Evolutionary conservation across 2,113 vertebrate species (phyloP), one percentile per base, ranked within the genome.

Genomic region (Halichoerus grypus): DNA sequence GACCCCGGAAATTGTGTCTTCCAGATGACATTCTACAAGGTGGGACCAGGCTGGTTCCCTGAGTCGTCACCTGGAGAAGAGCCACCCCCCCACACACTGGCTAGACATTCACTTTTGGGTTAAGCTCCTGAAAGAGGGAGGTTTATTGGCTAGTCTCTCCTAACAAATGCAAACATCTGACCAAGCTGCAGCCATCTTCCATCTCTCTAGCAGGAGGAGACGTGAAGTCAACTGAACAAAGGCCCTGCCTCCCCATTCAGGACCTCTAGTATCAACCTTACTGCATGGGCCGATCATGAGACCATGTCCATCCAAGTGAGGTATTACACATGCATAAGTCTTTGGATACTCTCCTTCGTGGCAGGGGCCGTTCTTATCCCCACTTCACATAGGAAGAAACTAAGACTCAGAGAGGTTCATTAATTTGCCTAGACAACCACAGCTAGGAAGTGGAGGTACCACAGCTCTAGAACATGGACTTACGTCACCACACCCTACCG

Each of bases 71-170:
- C 26, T 61, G 86, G 8, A 81, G 65, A 63, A 81, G 57, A 87
- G 33, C 31, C 1, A 0, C 16, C 24, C 19, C 4, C 3, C 16
- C 33, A 33, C 21, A 26, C 59, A 51, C 0, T 0, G 6, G 21
- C 79, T 57, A 22, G 31, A 79, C 33, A 59, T 0, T 18, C 0
- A 31, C 11, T 36, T 71, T 65, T 24, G 21, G 21, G 39, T 16
- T 36, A 61, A 71, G 28, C 13, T 88, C 59, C 57, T 24, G 28
- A 33, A 39, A 18, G 26, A 19, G 21, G 28, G n/a, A 55, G 67
- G 2, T 9, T 81, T n/a, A 67, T 14, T 19, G 49, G 16, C 24
- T 22, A 33, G 36, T 22, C 21, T 67, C n/a, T 57, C 49, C 28
- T 12, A 24, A 74, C 28, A 69, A 39, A 55, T 14, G 57, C 51